A percentile compares a stretch with the other conserved stretches of the same genome.
phyloP scores from a whole-genome alignment of 2,113 vertebrate genomes.

The Anolis carolinensis region DNA sequence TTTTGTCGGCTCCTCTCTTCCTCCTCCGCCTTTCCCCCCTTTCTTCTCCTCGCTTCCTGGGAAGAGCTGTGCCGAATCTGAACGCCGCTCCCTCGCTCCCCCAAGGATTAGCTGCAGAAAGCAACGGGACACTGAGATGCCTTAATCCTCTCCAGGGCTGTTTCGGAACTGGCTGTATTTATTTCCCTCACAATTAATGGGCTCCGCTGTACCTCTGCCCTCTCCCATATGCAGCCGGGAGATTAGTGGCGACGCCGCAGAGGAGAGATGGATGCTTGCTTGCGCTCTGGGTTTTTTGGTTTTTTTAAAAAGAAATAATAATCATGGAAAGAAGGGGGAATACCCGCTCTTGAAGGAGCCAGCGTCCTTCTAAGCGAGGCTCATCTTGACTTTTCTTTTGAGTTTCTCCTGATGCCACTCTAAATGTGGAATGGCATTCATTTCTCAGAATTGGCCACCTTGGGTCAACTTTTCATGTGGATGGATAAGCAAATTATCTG shows the following conservation, averaged over 20 bases:
- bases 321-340: not conserved
- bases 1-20: not conserved
- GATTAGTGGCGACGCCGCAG: not conserved
- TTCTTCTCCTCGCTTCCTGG: not conserved
- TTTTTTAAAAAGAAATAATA: too few species aligned
- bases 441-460: not conserved
- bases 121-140: not conserved
- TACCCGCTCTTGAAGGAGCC: not conserved
- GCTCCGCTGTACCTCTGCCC: not conserved
- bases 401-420: not conserved
- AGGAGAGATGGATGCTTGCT: not conserved
- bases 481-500: not conserved
- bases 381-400: not conserved
- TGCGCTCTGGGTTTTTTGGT: too few species aligned
- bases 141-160: not conserved
- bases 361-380: too few species aligned
- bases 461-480: too few species aligned
- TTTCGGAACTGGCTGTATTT: not conserved
- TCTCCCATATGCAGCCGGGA: rapidly evolving
- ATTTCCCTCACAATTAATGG: not conserved
- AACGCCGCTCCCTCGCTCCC: not conserved
- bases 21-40: too few species aligned
- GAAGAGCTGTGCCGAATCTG: not conserved
- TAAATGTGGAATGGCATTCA: too few species aligned
- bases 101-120: constrained; percentile 15